These are phyloP conservation scores for Clamator glandarius DNA, from an alignment of 2,797 vertebrate species.

Conservation along the genomic window DNA sequence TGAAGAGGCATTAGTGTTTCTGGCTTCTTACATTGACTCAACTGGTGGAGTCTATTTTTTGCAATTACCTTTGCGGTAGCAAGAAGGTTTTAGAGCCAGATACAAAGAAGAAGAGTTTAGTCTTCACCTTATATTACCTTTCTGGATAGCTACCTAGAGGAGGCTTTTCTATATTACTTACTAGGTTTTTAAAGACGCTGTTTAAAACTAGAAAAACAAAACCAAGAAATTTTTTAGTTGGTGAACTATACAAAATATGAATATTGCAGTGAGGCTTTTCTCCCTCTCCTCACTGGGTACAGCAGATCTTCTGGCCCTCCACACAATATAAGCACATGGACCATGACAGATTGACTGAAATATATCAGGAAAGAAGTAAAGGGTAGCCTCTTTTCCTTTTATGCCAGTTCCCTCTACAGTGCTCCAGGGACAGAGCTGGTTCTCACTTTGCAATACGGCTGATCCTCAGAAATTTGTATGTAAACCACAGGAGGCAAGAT, in stretches of 20 bases:
- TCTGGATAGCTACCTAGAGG: not conserved
- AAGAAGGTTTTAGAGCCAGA: too few species aligned
- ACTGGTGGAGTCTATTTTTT: not conserved
- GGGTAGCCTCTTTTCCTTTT: not conserved
- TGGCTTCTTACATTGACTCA: not conserved
- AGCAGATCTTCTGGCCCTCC: not conserved
- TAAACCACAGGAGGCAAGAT: not conserved
- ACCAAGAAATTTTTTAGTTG: not conserved
- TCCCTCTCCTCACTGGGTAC: not conserved
- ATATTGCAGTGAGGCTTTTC: not conserved
- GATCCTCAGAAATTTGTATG: not conserved
- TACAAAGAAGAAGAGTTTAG: not conserved
- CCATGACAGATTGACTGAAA: not conserved
- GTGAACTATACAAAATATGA: not conserved
- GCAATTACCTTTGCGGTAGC: not conserved
- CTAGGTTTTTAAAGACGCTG: fast-evolving
- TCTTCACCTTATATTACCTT: not conserved
- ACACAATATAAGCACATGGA: not conserved
- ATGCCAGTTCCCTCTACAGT: not conserved
- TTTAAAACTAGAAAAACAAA: not conserved
- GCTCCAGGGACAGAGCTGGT: not conserved
- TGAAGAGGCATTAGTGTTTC: not conserved
- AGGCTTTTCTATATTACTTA: not conserved
- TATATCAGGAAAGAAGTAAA: not conserved
- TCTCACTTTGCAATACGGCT: not conserved